phyloP scores from a whole-genome alignment of 2,113 vertebrate species.

The Atractosteus spatula region DNA sequence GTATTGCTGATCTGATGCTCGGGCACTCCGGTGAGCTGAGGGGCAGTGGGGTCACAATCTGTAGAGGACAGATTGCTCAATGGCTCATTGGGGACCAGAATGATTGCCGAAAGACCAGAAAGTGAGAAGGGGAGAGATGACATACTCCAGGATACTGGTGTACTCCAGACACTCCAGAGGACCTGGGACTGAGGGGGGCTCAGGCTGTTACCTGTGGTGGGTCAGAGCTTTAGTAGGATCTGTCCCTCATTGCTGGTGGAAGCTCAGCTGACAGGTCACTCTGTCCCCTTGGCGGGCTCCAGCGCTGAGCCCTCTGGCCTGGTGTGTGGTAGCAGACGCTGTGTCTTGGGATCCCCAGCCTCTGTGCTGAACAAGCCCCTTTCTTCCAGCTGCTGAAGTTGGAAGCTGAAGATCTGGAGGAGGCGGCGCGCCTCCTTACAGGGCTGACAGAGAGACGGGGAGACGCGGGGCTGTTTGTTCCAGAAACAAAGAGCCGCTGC shows the following conservation, averaged over 20 bases:
- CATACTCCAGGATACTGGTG: too few relatives aligned
- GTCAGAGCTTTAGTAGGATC: not conserved
- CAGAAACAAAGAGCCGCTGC: constrained; percentile 62
- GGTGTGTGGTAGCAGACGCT: not conserved
- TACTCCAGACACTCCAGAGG: too few relatives aligned
- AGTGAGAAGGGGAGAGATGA: too few relatives aligned
- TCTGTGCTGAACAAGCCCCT: constrained; percentile 1
- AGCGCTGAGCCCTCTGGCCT: not conserved
- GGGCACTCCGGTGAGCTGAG: too few relatives aligned
- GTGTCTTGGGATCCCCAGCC: not conserved
- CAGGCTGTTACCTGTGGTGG: too few relatives aligned
- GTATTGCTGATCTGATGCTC: too few relatives aligned
- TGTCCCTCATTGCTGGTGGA: not conserved
- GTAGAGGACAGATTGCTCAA: too few relatives aligned
- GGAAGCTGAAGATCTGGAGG: constrained; percentile 19
- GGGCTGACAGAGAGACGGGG: constrained; percentile 32
- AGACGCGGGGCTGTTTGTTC: constrained; percentile 54
- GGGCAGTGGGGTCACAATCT: too few relatives aligned
- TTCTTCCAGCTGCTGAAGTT: not conserved
- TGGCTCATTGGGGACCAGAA: too few relatives aligned
- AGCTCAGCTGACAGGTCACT: not conserved
- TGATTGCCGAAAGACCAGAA: too few relatives aligned
- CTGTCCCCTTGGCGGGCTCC: not conserved
- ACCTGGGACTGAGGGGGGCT: too few relatives aligned
- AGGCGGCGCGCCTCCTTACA: constrained; percentile 6